A percentile compares a stretch with the other conserved stretches of the same genome.
These are phyloP conservation scores for Neocloeon triangulifer DNA, from an alignment of 1,140 invertebrate genomes.

Conservation along the genomic window DNA sequence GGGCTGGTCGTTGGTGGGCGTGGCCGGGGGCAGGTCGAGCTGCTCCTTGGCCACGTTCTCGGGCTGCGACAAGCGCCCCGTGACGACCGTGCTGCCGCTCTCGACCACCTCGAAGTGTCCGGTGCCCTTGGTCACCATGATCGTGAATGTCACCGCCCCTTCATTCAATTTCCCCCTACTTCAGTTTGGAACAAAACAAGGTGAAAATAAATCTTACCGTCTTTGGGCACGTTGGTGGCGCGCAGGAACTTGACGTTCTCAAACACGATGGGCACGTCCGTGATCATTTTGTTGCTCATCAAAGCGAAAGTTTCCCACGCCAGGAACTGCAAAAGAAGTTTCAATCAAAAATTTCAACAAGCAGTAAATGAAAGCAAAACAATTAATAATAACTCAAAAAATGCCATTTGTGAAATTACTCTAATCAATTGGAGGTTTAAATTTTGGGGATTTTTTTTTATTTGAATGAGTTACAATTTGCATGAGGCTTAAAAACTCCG, in stretches of 20 bases:
- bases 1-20: conserved; percentile 16
- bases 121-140: conserved; percentile 61
- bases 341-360: too few species aligned
- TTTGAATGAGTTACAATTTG: too few species aligned
- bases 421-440: neutral
- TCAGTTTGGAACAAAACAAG: neutral
- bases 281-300: conserved; percentile 38
- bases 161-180: neutral
- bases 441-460: too few species aligned
- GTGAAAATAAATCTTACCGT: conserved; percentile 16
- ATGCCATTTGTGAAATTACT: neutral
- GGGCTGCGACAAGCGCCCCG: conserved; percentile 36
- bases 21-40: too few species aligned
- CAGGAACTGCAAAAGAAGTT: conserved; percentile 23
- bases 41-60: conserved; percentile 20
- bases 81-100: conserved; percentile 50
- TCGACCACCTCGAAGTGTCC: conserved; percentile 74
- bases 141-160: conserved; percentile 42
- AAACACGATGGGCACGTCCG: conserved; percentile 59
- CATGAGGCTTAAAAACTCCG: too few species aligned
- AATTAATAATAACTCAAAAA: neutral
- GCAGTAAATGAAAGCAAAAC: conserved; percentile 3
- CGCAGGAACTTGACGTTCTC: conserved; percentile 65
- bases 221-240: conserved; percentile 55
- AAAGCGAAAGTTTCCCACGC: conserved; percentile 75